A percentile compares a stretch with the other conserved stretches of the same genome.
Conservation (phyloP, 2,113 vertebrate species). For the Pteruthius melanotis region DNA sequence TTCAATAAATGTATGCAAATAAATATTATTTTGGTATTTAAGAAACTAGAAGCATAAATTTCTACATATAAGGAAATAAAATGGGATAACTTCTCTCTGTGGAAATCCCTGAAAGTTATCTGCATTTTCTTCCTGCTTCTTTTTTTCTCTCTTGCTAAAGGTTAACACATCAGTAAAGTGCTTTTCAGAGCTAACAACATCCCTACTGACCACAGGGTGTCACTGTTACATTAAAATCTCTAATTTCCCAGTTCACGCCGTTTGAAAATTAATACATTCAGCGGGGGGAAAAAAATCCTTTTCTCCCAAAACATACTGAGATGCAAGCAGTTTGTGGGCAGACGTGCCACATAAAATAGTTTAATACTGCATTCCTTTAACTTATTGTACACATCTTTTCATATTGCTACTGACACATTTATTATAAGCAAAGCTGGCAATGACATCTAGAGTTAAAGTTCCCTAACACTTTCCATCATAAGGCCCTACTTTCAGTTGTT, state of each 20-base stretch:
- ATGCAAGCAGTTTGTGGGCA: slow-evolving; percentile 11
- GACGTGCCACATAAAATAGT: background rate
- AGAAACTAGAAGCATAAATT: background rate
- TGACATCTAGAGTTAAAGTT: slow-evolving; percentile 44
- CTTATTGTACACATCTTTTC: slow-evolving; percentile 2
- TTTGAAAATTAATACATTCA: background rate
- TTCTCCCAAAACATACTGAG: background rate
- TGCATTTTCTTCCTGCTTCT: background rate
- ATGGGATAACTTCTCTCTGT: background rate
- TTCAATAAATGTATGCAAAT: background rate
- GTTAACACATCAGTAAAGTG: background rate
- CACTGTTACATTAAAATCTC: slow-evolving; percentile 50
- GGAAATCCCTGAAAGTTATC: background rate
- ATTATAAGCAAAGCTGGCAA: slow-evolving; percentile 48
- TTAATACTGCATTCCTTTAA: background rate
- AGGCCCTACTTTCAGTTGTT: slow-evolving; percentile 34
- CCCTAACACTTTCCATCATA: slow-evolving; percentile 21
- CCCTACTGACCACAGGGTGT: slow-evolving; percentile 67
- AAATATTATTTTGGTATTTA: background rate
- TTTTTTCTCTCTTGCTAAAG: background rate
- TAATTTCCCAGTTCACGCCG: background rate
- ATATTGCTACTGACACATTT: slow-evolving; percentile 46
- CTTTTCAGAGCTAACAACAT: background rate
- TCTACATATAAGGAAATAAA: background rate
- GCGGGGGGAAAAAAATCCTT: background rate